These are phyloP conservation scores for Limnothrissa miodon DNA, from an alignment of 2,113 vertebrate genomes.

Conservation along the genomic window DNA sequence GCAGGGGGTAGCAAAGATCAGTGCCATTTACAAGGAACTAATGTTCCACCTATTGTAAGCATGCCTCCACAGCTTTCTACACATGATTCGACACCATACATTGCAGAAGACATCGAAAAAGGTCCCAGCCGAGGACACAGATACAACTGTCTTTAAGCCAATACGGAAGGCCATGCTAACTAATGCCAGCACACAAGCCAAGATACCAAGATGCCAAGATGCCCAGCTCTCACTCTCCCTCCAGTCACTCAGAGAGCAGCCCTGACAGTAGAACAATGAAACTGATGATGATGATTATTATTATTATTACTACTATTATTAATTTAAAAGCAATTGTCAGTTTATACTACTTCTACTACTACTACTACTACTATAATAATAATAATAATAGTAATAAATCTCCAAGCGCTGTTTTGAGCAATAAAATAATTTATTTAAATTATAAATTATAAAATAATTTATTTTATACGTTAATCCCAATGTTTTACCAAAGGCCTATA, in stretches of 20 bases:
- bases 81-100: neutral
- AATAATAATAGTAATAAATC: no score
- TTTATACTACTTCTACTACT: no score
- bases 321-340: no score
- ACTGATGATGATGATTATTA: no score
- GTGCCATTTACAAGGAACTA: neutral
- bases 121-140: neutral
- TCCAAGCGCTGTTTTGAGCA: no score
- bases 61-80: neutral
- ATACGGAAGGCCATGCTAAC: conserved; percentile 1
- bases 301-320: no score
- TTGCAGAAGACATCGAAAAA: neutral
- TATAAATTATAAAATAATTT: no score
- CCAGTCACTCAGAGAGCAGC: neutral
- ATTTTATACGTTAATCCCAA: neutral
- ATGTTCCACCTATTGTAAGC: neutral
- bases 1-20: conserved; percentile 35
- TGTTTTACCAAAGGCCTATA: no score
- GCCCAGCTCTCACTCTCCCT: neutral
- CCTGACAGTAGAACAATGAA: no score
- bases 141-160: neutral
- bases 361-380: no score
- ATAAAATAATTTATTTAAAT: no score
- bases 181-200: conserved; percentile 17
- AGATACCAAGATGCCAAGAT: conserved; percentile 35